Conservation (phyloP, 2,113 vertebrate genomes). For the Oreotrochilus melanogaster region DNA sequence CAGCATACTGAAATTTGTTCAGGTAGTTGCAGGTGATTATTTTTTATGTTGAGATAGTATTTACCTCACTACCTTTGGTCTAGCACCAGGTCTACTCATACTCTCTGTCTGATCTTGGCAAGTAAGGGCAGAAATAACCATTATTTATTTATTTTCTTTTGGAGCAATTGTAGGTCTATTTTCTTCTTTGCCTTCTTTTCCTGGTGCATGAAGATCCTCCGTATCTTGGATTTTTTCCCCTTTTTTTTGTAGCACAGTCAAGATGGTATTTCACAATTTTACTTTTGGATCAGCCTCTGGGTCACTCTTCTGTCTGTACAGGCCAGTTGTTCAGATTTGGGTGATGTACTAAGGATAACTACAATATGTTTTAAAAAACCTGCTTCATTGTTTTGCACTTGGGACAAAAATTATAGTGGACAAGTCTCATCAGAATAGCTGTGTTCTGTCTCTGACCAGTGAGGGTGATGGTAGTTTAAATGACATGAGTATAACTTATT, state of each 20-base stretch:
- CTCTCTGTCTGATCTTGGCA: neutral
- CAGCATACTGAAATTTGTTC: neutral
- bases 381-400: neutral
- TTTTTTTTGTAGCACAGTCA: neutral
- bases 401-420: neutral
- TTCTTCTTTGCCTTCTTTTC: neutral
- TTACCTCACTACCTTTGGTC: neutral
- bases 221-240: neutral
- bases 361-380: neutral
- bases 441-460: neutral
- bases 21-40: neutral
- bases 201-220: neutral
- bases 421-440: neutral
- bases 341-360: neutral
- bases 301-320: neutral
- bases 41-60: neutral
- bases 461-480: neutral
- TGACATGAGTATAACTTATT: neutral
- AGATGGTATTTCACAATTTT: neutral
- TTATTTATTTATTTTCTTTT: neutral
- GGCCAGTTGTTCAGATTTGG: neutral
- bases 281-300: neutral
- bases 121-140: neutral
- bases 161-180: neutral
- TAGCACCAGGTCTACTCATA: neutral